Percentiles rank a stretch among this genome's conserved stretches.
Conservation (phyloP, 2,797 vertebrate species). For the Sarcoramphus papa region DNA sequence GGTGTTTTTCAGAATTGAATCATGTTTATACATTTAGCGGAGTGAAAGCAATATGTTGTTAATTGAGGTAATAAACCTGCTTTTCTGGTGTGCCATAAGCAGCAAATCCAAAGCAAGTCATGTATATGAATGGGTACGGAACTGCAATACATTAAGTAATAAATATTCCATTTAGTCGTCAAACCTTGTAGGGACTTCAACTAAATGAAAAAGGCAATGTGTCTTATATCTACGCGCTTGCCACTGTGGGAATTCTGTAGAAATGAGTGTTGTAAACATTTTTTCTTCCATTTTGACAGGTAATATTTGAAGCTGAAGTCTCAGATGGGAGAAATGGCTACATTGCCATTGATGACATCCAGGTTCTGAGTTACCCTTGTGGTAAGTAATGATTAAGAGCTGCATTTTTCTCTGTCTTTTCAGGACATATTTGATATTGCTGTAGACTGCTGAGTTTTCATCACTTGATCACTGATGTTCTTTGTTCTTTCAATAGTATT, state of each 20-base stretch:
- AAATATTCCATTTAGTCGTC: conserved; percentile 39
- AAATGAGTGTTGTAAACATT: conserved; percentile 63
- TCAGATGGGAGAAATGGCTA: conserved; percentile 91
- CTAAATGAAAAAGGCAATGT: conserved; percentile 43
- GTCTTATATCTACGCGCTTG: background rate
- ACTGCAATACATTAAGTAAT: background rate
- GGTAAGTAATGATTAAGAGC: conserved; percentile 85
- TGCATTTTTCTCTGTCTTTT: conserved; percentile 66
- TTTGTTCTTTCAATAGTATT: conserved; percentile 26
- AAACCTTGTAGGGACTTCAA: conserved; percentile 43
- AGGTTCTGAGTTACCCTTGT: conserved; percentile 98
- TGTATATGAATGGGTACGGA: background rate
- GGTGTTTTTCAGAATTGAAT: background rate
- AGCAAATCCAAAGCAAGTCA: background rate
- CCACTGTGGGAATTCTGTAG: conserved; percentile 31
- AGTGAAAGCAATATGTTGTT: background rate
- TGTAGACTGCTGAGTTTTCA: conserved; percentile 46
- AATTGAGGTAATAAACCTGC: background rate
- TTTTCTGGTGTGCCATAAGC: background rate
- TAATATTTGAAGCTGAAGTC: conserved; percentile 97
- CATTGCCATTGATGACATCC: conserved; percentile 97
- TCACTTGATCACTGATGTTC: conserved; percentile 1
- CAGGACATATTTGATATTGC: conserved; percentile 47
- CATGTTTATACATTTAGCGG: background rate
- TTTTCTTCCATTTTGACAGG: conserved; percentile 79